Evolutionary conservation across 2,888 invertebrate genomes (phyloP).

Genomic region (Drosophila pseudotalamancana): DNA sequence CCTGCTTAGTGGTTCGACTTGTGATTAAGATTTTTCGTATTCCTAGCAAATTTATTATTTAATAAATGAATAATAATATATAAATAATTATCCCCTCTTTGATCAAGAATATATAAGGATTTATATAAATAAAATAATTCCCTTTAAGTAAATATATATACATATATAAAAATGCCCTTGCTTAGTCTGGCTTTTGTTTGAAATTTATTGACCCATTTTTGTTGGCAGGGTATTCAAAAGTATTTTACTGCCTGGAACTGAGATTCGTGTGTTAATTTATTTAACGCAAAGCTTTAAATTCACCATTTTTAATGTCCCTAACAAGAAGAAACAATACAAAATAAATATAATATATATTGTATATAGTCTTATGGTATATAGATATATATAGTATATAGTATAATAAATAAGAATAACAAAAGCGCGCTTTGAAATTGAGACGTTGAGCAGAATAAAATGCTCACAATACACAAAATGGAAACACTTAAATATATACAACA

Average conservation of each 20-base stretch:
- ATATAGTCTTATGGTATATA: slow-evolving; percentile 10
- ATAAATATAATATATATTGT: slow-evolving; percentile 2
- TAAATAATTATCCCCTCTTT: too few relatives aligned
- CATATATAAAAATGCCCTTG: too few relatives aligned
- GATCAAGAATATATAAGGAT: not conserved
- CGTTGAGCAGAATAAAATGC: slow-evolving; percentile 59
- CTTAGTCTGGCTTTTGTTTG: not conserved
- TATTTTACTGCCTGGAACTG: slow-evolving; percentile 19
- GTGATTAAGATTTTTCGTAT: not conserved
- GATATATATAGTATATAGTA: slow-evolving; percentile 11
- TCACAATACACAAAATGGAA: slow-evolving; percentile 53
- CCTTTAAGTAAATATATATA: too few relatives aligned
- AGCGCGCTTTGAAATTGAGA: slow-evolving; percentile 74
- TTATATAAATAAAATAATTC: too few relatives aligned
- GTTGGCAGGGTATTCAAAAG: slow-evolving; percentile 31
- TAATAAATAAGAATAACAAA: slow-evolving; percentile 51
- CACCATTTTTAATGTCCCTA: slow-evolving; percentile 71
- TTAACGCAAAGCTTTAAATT: slow-evolving; percentile 72
- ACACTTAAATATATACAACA: slow-evolving; percentile 65
- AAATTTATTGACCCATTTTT: not conserved
- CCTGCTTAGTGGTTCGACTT: not conserved
- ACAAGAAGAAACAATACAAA: slow-evolving; percentile 22
- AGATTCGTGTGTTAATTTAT: slow-evolving; percentile 76
- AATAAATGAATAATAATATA: not conserved
- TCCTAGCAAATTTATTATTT: not conserved